Percentiles rank a stretch among this genome's conserved stretches.
phyloP scores from a whole-genome alignment of 2,113 vertebrate species.

The Salvator merianae region DNA sequence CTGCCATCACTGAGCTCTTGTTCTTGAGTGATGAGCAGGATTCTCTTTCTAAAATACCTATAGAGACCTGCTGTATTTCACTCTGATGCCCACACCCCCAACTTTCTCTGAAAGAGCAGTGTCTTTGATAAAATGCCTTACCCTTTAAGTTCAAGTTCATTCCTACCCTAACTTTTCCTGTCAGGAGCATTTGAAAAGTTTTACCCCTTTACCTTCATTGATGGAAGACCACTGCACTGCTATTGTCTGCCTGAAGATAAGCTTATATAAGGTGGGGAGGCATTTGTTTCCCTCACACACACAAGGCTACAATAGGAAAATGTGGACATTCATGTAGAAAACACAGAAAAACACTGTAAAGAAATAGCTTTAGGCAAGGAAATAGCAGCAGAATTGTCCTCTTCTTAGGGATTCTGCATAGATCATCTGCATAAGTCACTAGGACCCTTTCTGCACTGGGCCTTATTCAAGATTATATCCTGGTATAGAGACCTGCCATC shows the following conservation, averaged over 20 bases:
- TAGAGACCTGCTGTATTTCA: conserved; percentile 10
- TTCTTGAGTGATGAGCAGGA: background rate
- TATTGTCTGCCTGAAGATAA: background rate
- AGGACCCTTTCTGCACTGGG: too few species aligned
- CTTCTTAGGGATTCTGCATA: background rate
- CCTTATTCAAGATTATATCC: too few species aligned
- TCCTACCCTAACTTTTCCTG: conserved; percentile 2
- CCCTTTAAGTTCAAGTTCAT: background rate
- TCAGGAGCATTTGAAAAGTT: background rate
- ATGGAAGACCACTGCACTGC: background rate
- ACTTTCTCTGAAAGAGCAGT: background rate
- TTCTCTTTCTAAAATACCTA: background rate
- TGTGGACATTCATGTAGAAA: background rate
- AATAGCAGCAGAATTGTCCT: background rate
- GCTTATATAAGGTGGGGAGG: background rate
- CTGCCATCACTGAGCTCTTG: background rate
- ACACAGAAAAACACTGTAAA: background rate
- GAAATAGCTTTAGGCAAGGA: background rate
- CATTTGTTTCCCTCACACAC: background rate
- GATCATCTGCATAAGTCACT: background rate
- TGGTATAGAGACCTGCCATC: too few species aligned
- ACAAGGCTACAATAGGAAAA: background rate
- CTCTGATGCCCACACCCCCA: background rate
- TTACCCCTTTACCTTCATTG: background rate
- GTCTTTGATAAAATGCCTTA: background rate